phyloP scores from a whole-genome alignment of 2,888 invertebrate species.

The Caprella mutica region DNA sequence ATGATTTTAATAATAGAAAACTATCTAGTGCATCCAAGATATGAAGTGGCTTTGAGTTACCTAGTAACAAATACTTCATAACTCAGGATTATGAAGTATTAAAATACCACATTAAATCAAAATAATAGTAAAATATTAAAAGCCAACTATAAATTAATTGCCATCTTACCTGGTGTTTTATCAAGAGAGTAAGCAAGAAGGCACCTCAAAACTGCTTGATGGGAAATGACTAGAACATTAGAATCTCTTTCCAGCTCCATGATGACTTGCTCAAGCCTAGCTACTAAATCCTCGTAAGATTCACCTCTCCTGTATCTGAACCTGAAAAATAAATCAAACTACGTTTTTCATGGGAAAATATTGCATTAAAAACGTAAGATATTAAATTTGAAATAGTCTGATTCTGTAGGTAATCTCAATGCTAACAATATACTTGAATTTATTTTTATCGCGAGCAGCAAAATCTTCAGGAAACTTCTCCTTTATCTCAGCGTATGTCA shows the following conservation, averaged over 20 bases:
- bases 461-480: constrained; percentile 82
- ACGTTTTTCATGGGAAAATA: too few species aligned
- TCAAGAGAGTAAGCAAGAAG: constrained; percentile 85
- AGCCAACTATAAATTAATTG: too few species aligned
- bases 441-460: constrained; percentile 80
- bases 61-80: too few species aligned
- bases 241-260: constrained; percentile 79
- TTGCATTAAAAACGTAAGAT: background rate
- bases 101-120: too few species aligned
- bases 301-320: constrained; percentile 71
- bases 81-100: too few species aligned
- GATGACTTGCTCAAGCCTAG: constrained; percentile 78
- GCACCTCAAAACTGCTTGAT: constrained; percentile 81
- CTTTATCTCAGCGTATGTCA: constrained; percentile 89
- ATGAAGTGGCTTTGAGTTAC: too few species aligned
- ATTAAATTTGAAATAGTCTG: background rate
- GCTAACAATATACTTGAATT: constrained; percentile 41
- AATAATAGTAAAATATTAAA: background rate
- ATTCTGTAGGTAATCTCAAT: background rate
- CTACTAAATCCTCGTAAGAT: constrained; percentile 86
- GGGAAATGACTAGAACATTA: constrained; percentile 71
- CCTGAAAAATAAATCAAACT: too few species aligned
- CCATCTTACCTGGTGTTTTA: constrained; percentile 57
- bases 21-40: too few species aligned
- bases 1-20: too few species aligned